Base-by-base conservation (phyloP, 1,140 invertebrate species). In the Calliopsis andreniformis region DNA sequence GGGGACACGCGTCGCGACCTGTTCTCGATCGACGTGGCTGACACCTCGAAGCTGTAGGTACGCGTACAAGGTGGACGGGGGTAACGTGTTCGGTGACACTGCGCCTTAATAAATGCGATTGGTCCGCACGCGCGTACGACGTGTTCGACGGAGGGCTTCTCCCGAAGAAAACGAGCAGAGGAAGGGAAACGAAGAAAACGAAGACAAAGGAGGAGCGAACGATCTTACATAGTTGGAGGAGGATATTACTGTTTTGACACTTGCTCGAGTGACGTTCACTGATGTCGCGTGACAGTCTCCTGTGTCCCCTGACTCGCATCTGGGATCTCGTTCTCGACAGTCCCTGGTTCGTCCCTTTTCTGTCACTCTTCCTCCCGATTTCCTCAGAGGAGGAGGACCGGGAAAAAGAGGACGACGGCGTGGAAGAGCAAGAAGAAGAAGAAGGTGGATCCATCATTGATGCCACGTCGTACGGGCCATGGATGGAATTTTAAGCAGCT, bases 401-500 rank as follows among this genome's bases (percentile, higher is more conserved):
- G 71, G 67, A 81, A 58, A 71, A 79, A 78, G 76, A 81, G 64
- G 39, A 76, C 18, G 71, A 82, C 49, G 81, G 71, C 55, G 59
- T 18, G 43, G 39, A 58, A 53, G 42, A 73, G 63, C 28, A 68
- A 43, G 45, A 42, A 56, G 66, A 67, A 53, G 58, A 76, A 30
- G 53, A 73, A 23, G 76, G 85, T 78, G 83, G 80, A 89, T 90
- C 83, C 87, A 89, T 89, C 89, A 89, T 89, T 89, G 87, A 89
- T 87, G 86, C 53, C 84, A 86, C 82, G 83, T 89, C 81, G 83
- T 81, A 77, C 76, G 84, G 73, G 73, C 42, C 77, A 84, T 53
- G 81, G 63, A 35, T 83, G 80, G 87, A 90, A 89, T 89, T 87
- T 90, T 88, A 90, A 89, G 84, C 88, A 88, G 87, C 79, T 45